These are phyloP conservation scores for Artibeus jamaicensis DNA, from an alignment of 2,797 vertebrate species.

Conservation along the genomic window DNA sequence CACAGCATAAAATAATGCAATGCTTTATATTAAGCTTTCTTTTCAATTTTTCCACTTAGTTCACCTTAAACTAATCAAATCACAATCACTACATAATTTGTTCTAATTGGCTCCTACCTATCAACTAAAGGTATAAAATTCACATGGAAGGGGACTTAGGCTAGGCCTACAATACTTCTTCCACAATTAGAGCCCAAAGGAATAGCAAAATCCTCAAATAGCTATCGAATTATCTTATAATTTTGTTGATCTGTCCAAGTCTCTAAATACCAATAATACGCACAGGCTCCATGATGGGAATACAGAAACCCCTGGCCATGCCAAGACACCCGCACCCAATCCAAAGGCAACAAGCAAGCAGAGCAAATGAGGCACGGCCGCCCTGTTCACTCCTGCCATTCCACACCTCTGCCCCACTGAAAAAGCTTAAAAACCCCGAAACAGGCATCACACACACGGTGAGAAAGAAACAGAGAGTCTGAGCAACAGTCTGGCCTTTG, in stretches of 20 bases:
- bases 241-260: background rate
- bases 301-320: background rate
- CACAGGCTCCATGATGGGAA: background rate
- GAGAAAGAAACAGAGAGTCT: background rate
- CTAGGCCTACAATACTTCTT: background rate
- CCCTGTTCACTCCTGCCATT: background rate
- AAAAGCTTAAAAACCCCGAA: background rate
- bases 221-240: background rate
- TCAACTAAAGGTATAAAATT: background rate
- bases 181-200: background rate
- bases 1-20: background rate
- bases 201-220: background rate
- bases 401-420: background rate
- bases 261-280: background rate
- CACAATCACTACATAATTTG: background rate
- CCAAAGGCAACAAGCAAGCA: slow-evolving; percentile 31
- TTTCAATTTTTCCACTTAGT: background rate
- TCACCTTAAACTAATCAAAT: background rate
- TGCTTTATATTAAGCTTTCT: background rate
- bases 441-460: background rate
- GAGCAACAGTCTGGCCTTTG: slow-evolving; percentile 52
- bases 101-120: background rate
- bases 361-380: background rate
- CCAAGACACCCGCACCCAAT: background rate
- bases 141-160: background rate